A percentile compares a stretch with the other conserved stretches of the same genome.
Evolutionary conservation across 2,888 invertebrate species (phyloP).

Genomic region (Erynnis tages): DNA sequence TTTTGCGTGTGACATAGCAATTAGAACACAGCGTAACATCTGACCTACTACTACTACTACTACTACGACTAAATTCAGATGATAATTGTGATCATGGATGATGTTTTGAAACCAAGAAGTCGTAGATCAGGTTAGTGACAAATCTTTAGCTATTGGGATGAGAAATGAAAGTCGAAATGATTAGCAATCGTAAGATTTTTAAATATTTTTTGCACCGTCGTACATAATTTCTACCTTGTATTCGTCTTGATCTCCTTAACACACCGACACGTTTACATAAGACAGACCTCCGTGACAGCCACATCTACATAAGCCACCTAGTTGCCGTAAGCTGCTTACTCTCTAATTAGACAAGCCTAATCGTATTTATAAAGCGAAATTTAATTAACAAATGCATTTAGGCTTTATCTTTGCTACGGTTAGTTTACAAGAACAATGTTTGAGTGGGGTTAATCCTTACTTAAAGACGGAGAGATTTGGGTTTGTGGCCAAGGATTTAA

Average conservation of each 20-base stretch:
- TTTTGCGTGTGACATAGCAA: no score
- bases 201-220: no score
- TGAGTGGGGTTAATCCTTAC: neutral
- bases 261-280: neutral
- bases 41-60: no score
- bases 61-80: no score
- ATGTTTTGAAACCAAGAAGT: no score
- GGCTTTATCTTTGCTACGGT: neutral
- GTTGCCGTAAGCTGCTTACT: slow-evolving; percentile 18
- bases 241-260: neutral
- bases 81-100: no score
- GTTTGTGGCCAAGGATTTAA: neutral
- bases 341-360: slow-evolving; percentile 17
- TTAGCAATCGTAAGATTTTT: no score
- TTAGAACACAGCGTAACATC: no score
- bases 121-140: no score
- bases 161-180: no score
- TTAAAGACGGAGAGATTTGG: neutral
- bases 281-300: neutral
- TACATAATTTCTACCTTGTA: no score
- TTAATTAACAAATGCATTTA: slow-evolving; percentile 21
- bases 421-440: neutral
- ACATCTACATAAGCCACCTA: slow-evolving; percentile 3
- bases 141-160: no score
- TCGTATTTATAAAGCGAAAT: slow-evolving; percentile 16